A percentile compares a stretch with the other conserved stretches of the same genome.
Conservation (phyloP, 2,113 vertebrate species). For the Prionailurus bengalensis region DNA sequence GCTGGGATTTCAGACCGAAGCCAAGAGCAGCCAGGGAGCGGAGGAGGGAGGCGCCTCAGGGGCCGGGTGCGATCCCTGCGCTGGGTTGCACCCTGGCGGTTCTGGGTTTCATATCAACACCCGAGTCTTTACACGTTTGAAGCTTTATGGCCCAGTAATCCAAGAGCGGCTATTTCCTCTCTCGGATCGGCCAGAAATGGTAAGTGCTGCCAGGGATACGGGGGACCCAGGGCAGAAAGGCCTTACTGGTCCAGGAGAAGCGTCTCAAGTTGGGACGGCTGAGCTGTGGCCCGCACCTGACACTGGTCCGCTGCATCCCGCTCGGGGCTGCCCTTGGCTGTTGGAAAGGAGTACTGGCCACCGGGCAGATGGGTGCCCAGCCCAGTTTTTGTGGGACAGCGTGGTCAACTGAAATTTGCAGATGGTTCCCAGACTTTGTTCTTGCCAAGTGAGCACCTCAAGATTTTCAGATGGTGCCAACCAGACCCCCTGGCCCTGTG, state of each 20-base stretch:
- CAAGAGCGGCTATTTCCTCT: neutral
- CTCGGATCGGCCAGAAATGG: neutral
- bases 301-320: fast-evolving
- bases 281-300: fast-evolving
- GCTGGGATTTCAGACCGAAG: neutral
- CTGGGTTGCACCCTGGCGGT: fast-evolving
- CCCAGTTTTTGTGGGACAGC: neutral
- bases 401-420: neutral
- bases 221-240: fast-evolving
- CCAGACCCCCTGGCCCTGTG: neutral
- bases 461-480: neutral
- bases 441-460: fast-evolving
- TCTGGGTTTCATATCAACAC: neutral
- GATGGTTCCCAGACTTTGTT: neutral
- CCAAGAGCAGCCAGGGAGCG: fast-evolving
- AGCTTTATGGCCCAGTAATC: neutral
- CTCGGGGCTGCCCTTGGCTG: neutral
- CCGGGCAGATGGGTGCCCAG: fast-evolving
- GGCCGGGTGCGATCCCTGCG: neutral
- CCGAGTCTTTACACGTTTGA: neutral
- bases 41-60: too few relatives aligned
- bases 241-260: too few relatives aligned
- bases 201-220: neutral
- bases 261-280: neutral
- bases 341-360: neutral